phyloP scores from a whole-genome alignment of 2,113 vertebrate genomes.

The Cephalopterus ornatus region DNA sequence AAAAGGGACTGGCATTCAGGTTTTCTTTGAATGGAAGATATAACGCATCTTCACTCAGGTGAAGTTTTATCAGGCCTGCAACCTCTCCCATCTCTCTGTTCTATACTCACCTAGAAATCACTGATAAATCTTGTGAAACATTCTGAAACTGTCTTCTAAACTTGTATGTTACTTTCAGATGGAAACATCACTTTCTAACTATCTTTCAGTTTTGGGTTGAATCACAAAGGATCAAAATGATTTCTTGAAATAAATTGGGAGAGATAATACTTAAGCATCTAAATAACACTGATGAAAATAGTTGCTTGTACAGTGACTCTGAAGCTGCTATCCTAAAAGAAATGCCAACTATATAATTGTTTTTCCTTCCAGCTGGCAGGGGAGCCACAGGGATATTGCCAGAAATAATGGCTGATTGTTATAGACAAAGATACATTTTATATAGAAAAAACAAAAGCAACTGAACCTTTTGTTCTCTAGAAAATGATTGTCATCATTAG shows the following conservation, averaged over 20 bases:
- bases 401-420: slow-evolving; percentile 58
- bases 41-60: not conserved
- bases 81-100: not conserved
- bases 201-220: not conserved
- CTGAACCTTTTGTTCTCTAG: slow-evolving; percentile 41
- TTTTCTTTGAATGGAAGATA: not conserved
- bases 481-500: slow-evolving; percentile 31
- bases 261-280: not conserved
- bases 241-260: not conserved
- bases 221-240: not conserved
- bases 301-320: not conserved
- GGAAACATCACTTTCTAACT: not conserved
- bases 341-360: slow-evolving; percentile 31
- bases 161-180: not conserved
- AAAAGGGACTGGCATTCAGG: not conserved
- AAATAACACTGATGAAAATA: not conserved
- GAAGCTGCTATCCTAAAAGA: slow-evolving; percentile 23
- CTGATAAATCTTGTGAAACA: not conserved
- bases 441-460: not conserved
- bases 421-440: slow-evolving; percentile 28
- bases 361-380: slow-evolving; percentile 25
- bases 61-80: not conserved
- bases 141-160: not conserved
- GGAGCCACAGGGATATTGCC: not conserved
- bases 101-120: not conserved